Conservation (phyloP, 2,888 invertebrate species). For the Dasypogon diadema region DNA sequence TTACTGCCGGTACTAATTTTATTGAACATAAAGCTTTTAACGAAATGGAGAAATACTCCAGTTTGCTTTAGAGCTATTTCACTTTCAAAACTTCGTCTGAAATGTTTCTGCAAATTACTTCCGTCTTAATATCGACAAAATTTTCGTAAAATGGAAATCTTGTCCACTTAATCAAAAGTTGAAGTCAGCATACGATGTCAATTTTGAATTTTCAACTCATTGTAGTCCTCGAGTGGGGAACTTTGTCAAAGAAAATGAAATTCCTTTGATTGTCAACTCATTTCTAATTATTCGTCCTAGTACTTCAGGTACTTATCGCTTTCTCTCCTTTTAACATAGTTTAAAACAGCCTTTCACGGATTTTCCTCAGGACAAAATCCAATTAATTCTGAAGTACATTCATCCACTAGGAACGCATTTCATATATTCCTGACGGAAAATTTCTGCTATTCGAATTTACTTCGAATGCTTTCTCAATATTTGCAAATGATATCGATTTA, state of each 20-base stretch:
- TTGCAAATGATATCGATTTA: no score
- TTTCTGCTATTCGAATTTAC: no score
- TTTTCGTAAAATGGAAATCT: not conserved
- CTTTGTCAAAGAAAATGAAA: slow-evolving; percentile 27
- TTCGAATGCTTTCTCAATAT: no score
- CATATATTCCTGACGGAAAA: no score
- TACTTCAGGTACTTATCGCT: not conserved
- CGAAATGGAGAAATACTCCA: no score
- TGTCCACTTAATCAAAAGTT: not conserved
- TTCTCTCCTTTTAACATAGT: not conserved
- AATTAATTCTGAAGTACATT: not conserved
- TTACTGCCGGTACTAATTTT: no score
- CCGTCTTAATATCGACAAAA: not conserved
- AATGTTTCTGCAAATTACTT: not conserved
- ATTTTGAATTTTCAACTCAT: not conserved
- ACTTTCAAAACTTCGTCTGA: not conserved
- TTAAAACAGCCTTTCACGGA: not conserved
- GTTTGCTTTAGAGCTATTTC: not conserved
- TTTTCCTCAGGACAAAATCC: not conserved
- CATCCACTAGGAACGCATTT: not conserved
- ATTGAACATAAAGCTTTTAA: no score
- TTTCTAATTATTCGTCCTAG: not conserved
- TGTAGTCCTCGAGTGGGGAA: not conserved
- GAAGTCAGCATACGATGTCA: not conserved
- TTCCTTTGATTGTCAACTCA: slow-evolving; percentile 23